Evolutionary conservation across 2,113 vertebrate species (phyloP), one percentile per base, ranked within the genome.

Genomic region (Scatophagus argus): DNA sequence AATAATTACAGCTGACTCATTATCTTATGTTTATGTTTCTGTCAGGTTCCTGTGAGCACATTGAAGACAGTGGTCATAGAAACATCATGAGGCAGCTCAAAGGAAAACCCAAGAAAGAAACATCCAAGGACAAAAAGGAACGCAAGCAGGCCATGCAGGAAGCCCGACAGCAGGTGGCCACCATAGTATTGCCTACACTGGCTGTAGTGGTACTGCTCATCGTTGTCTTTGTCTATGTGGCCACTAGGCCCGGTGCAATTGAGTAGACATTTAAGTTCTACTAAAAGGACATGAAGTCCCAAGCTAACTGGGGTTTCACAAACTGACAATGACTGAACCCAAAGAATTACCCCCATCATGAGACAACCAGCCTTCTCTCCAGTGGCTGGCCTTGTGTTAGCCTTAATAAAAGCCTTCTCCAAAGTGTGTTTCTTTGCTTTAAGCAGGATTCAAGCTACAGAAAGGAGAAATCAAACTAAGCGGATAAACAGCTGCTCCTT

Each of bases 91-190:
- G 98, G 93, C 98, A 99, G 93, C 95, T 99, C 65, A 98, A 99
- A 92, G 98, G 98, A 63, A 99, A 99, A 89, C 95, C 98, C 61
- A 98, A 96, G 90, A 99, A 99, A 82, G 98, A 99, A 92, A 97
- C 97, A 0, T 99, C 97, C 46, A 96, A 93, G 89, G 98, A 99
- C 85, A 99, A 99, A 93, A 98, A 98, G 91, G 98, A 99, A 90
- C 93, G 98, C 10, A 98, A 99, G 82, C 96, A 97, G 90, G 97
- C 98, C 23, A 99, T 99, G 97, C 97, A 98, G 85, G 97, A 99
- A 74, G 98, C 98, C 0, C 96, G 98, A 3, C 96, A 96, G 88
- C 97, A 99, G 88, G 95, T 99, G 83, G 93, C 96, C 82, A 99
- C 98, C 0, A 91, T 99, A 0, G 98, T 99, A 52, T 92, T 99